A percentile compares a stretch with the other conserved stretches of the same genome.
phyloP scores from a whole-genome alignment of 2,113 vertebrate species.

The Phalacrocorax aristotelis region DNA sequence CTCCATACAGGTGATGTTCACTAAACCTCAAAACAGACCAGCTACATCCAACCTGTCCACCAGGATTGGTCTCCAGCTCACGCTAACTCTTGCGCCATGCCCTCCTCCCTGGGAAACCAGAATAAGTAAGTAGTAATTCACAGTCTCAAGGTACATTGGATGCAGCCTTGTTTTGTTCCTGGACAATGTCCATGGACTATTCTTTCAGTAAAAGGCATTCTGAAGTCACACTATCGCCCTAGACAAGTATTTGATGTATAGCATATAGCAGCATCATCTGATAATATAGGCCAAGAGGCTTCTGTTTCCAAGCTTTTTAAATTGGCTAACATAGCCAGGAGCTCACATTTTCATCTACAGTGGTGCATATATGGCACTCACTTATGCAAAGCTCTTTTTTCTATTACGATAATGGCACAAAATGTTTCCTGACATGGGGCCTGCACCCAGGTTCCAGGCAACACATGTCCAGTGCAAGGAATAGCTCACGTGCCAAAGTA shows the following conservation, averaged over 20 bases:
- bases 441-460: neutral
- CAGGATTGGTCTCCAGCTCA: neutral
- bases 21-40: neutral
- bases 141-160: neutral
- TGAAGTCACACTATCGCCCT: neutral
- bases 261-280: neutral
- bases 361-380: accelerated
- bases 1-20: neutral
- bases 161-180: neutral
- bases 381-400: neutral
- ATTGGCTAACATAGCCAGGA: neutral
- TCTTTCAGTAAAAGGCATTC: neutral
- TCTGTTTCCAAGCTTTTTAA: neutral
- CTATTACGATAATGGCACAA: neutral
- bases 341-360: neutral
- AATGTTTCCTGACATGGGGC: neutral
- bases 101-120: neutral
- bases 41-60: neutral
- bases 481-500: neutral
- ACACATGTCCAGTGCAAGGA: neutral
- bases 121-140: neutral
- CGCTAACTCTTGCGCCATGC: neutral
- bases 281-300: neutral
- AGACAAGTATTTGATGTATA: neutral
- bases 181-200: neutral